Evolutionary conservation across 2,888 invertebrate species (phyloP).

Genomic region (Platycheirus rosarum): DNA sequence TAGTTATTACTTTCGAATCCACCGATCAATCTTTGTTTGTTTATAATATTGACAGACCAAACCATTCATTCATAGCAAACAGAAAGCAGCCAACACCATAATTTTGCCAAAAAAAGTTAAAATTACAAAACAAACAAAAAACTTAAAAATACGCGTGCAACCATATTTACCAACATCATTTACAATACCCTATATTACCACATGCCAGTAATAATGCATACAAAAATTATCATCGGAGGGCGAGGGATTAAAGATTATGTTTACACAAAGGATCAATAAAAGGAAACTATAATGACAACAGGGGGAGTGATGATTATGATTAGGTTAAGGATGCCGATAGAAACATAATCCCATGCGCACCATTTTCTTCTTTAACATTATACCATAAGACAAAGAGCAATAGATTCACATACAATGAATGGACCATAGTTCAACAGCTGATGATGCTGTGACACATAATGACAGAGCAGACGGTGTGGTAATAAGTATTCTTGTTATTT

Average conservation of each 20-base stretch:
- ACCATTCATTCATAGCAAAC: constrained; percentile 62
- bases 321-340: constrained; percentile 47
- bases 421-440: constrained; percentile 46
- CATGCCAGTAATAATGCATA: constrained; percentile 54
- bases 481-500: constrained; percentile 8
- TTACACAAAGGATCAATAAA: constrained; percentile 35
- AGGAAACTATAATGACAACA: neutral
- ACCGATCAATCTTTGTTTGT: constrained; percentile 1
- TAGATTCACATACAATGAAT: constrained; percentile 20
- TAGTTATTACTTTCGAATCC: constrained; percentile 14
- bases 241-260: constrained; percentile 17
- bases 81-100: constrained; percentile 52
- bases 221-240: constrained; percentile 19
- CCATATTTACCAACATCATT: constrained; percentile 29
- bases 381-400: constrained; percentile 38
- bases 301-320: constrained; percentile 49
- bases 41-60: constrained; percentile 54
- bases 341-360: constrained; percentile 67
- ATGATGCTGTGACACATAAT: constrained; percentile 46
- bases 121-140: constrained; percentile 48
- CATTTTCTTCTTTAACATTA: constrained; percentile 44
- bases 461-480: constrained; percentile 37
- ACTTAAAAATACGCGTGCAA: constrained; percentile 46
- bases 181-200: constrained; percentile 17
- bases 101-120: constrained; percentile 49